Percentiles rank a stretch among this genome's conserved stretches.
Conservation (phyloP, 2,888 invertebrate genomes). For the Myopa tessellatipennis region DNA sequence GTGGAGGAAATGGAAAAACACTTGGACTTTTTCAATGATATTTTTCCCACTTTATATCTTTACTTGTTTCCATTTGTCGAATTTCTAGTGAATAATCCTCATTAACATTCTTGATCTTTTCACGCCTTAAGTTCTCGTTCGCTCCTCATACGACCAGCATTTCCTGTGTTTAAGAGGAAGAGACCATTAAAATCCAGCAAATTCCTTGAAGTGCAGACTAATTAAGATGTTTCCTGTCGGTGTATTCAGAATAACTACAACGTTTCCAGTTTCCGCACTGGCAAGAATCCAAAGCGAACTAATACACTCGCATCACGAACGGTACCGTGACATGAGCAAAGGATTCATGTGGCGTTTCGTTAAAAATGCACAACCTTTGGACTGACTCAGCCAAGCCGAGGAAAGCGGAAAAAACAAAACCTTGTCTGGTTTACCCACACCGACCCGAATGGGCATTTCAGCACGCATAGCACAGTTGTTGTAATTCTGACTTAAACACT, state of each 20-base stretch:
- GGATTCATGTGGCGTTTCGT: too few species aligned
- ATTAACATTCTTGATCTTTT: not conserved
- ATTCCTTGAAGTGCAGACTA: not conserved
- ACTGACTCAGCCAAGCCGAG: too few species aligned
- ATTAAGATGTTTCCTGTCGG: slow-evolving; percentile 21
- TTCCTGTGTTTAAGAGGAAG: not conserved
- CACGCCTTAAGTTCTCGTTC: not conserved
- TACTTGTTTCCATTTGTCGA: not conserved
- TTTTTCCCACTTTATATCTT: not conserved
- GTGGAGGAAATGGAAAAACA: not conserved
- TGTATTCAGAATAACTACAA: not conserved
- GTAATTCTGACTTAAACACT: too few species aligned
- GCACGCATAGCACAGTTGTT: too few species aligned
- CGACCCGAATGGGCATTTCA: too few species aligned
- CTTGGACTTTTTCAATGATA: not conserved
- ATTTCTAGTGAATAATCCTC: not conserved
- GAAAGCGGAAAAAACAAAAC: too few species aligned
- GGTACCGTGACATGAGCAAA: too few species aligned
- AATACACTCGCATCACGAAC: too few species aligned
- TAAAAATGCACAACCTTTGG: too few species aligned
- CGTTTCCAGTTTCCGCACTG: too few species aligned
- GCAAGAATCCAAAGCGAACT: too few species aligned
- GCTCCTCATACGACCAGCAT: not conserved
- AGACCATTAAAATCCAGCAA: not conserved
- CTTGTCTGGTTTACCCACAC: too few species aligned